Conservation (phyloP, 2,797 vertebrate genomes). For the Cephalopachus bancanus region DNA sequence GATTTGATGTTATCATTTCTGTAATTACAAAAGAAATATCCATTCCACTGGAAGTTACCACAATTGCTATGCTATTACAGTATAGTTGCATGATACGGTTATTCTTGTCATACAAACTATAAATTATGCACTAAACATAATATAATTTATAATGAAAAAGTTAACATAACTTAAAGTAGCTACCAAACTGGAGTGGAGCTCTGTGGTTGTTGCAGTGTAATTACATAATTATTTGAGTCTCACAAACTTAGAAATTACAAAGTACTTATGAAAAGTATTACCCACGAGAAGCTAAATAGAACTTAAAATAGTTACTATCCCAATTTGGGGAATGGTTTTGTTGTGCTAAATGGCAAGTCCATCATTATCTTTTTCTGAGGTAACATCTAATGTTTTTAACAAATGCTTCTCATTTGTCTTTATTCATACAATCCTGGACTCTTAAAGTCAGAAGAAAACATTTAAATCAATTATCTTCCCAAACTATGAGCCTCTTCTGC, state of each 20-base stretch:
- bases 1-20: constrained; percentile 86
- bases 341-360: constrained; percentile 61
- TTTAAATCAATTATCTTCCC: constrained; percentile 41
- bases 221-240: constrained; percentile 84
- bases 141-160: constrained; percentile 87
- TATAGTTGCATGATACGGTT: constrained; percentile 80
- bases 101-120: constrained; percentile 86
- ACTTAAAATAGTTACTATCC: constrained; percentile 79
- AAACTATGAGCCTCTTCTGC: not conserved
- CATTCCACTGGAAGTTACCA: constrained; percentile 80
- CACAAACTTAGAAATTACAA: constrained; percentile 80
- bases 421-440: constrained; percentile 45
- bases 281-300: constrained; percentile 69
- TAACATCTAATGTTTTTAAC: constrained; percentile 61
- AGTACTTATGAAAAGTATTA: constrained; percentile 77
- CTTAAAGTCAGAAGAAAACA: not conserved
- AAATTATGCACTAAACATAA: constrained; percentile 88
- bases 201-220: constrained; percentile 86
- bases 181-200: constrained; percentile 78
- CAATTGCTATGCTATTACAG: constrained; percentile 82
- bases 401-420: constrained; percentile 66
- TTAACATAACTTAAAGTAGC: constrained; percentile 83
- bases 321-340: constrained; percentile 49
- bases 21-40: constrained; percentile 82
- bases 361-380: constrained; percentile 70